Evolutionary conservation across 2,113 vertebrate genomes (phyloP).

Genomic region (Triplophysa rosa): DNA sequence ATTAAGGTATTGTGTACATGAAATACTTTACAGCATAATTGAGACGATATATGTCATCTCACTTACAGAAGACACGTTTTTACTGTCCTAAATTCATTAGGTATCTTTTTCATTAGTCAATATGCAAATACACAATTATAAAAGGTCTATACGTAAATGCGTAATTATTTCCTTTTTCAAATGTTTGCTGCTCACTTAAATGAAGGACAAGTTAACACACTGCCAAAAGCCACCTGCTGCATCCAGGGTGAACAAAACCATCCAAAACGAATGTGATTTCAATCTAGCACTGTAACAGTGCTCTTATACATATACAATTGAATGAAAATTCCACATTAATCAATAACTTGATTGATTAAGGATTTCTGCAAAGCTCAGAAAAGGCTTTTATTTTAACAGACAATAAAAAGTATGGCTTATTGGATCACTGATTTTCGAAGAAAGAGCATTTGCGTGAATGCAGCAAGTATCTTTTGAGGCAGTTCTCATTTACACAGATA

Average conservation of each 20-base stretch:
- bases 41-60: constrained; percentile 9
- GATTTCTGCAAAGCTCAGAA: constrained; percentile 6
- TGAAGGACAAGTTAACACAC: background rate
- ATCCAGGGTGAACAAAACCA: constrained; percentile 27
- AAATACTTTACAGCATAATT: constrained; percentile 26
- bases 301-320: constrained; percentile 23
- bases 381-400: constrained; percentile 21
- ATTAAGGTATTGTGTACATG: constrained; percentile 5
- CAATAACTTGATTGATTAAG: constrained; percentile 11
- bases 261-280: constrained; percentile 38
- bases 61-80: constrained; percentile 4
- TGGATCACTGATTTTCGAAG: constrained; percentile 11
- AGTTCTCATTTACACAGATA: constrained; percentile 21
- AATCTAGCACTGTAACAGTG: constrained; percentile 7
- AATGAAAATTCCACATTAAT: background rate
- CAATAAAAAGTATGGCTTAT: constrained; percentile 47
- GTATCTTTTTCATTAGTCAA: constrained; percentile 35
- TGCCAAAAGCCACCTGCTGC: constrained; percentile 52
- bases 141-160: background rate
- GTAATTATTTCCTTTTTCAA: constrained; percentile 24
- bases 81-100: constrained; percentile 16
- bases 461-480: constrained; percentile 50
- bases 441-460: constrained; percentile 40
- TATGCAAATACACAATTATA: constrained; percentile 6
- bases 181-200: constrained; percentile 45